Evolutionary conservation across 2,797 vertebrate genomes (phyloP), one percentile per base, ranked within the genome.

Genomic region (Pipistrellus pipistrellus): DNA sequence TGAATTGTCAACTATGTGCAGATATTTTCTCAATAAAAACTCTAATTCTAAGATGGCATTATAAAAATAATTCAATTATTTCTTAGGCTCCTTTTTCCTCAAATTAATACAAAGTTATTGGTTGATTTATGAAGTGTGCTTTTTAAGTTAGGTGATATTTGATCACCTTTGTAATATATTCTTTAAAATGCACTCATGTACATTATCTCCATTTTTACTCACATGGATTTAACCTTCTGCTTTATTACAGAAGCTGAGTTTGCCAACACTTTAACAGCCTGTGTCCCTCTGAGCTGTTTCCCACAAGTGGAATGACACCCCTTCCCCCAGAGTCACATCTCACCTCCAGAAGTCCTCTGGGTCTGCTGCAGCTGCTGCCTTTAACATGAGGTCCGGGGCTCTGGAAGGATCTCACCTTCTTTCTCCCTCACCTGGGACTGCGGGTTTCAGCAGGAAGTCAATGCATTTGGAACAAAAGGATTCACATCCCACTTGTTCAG

Each of bases 41-140:
- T 23, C 18, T n/a, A 66, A 80, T 55, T 95, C 72, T 21, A 76
- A 91, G 94, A 78, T 69, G 57, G 69, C 3, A 59, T 69, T 71
- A 51, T 30, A 71, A 66, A 32, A 78, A 46, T 35, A 83, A 71
- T 27, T 86, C 57, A 55, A 2, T 75, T 75, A 88, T 91, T 78
- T 72, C 25, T 32, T 78, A 55, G 4, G 5, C 30, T 84, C 44
- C 13, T 57, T 84, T 66, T 25, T 95, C 14, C 32, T 86, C 53
- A 55, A 76, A 80, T 66, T 83, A 93, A 23, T 75, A 75, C 8
- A 71, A 46, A 62, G 15, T 11, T 35, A 46, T 59, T 38, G n/a
- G 11, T 69, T 6, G 0, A 20, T 85, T 68, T 68, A 66, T 23
- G 35, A 55, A 73, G 17, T 27, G 27, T 66, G 8, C 2, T 84